Evolutionary conservation across 2,888 invertebrate species (phyloP).

Genomic region (Drosophila atripex): DNA sequence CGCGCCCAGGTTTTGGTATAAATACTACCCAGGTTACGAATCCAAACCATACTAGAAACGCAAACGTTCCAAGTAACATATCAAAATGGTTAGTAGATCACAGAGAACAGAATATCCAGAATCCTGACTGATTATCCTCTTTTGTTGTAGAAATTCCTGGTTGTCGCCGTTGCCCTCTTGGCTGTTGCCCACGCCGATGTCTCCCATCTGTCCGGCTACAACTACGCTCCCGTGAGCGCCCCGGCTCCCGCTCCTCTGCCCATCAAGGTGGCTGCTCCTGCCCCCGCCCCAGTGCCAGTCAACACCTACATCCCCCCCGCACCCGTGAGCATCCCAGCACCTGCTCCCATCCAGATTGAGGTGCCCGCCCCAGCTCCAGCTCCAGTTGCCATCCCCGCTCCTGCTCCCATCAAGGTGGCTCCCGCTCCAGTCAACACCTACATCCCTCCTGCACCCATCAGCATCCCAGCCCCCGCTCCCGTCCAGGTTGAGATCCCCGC

Average conservation of each 20-base stretch:
- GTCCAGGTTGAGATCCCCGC: conserved; percentile 22
- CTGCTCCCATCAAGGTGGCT: conserved; percentile 31
- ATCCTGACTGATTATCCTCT: conserved; percentile 25
- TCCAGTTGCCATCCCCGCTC: conserved; percentile 30
- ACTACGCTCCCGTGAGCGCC: conserved; percentile 59
- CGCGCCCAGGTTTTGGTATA: conserved; percentile 56
- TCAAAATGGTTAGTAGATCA: conserved; percentile 61
- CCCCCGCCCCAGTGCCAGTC: conserved; percentile 34
- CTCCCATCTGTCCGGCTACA: conserved; percentile 74
- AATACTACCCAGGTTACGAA: conserved; percentile 48
- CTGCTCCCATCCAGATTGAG: conserved; percentile 27
- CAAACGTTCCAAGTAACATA: conserved; percentile 60
- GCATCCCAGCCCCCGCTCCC: conserved; percentile 30
- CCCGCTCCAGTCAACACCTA: conserved; percentile 32
- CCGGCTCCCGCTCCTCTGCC: conserved; percentile 54
- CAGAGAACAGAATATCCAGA: no score
- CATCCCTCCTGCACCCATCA: conserved; percentile 20
- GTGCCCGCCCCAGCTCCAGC: conserved; percentile 60
- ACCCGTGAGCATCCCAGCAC: conserved; percentile 35
- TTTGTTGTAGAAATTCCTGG: conserved; percentile 67
- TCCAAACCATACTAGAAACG: conserved; percentile 55
- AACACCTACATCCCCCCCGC: conserved; percentile 31
- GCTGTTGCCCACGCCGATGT: conserved; percentile 74
- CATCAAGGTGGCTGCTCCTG: conserved; percentile 51
- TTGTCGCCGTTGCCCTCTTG: conserved; percentile 73